Conservation (phyloP, 1,140 invertebrate species). For the Hycleus cichorii region DNA sequence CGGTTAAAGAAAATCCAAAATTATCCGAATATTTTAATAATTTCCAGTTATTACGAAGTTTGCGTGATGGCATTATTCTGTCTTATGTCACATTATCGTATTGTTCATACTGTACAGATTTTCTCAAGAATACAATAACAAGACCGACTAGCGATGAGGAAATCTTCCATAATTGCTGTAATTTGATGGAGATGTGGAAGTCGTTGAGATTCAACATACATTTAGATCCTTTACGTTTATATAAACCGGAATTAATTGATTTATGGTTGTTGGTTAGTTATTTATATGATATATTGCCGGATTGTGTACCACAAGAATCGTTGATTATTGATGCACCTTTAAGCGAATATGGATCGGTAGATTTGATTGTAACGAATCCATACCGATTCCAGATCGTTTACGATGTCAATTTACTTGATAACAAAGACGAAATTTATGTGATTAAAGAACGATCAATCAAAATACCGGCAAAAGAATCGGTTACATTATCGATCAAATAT, state of each 20-base stretch:
- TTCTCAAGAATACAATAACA: slow-evolving; percentile 33
- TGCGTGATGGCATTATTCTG: slow-evolving; percentile 37
- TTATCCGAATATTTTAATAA: slow-evolving; percentile 19
- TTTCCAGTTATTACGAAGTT: slow-evolving; percentile 11
- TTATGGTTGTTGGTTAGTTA: slow-evolving; percentile 39
- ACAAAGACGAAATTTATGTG: slow-evolving; percentile 25
- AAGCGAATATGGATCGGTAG: background rate
- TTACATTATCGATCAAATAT: background rate
- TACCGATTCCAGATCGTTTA: slow-evolving; percentile 13
- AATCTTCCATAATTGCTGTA: slow-evolving; percentile 38
- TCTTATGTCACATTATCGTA: slow-evolving; percentile 34
- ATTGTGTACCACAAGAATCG: slow-evolving; percentile 23
- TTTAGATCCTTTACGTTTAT: slow-evolving; percentile 33
- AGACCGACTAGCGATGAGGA: slow-evolving; percentile 30
- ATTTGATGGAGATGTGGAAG: slow-evolving; percentile 35
- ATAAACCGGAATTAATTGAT: slow-evolving; percentile 33
- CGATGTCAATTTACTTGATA: slow-evolving; percentile 17
- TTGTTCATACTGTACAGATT: slow-evolving; percentile 37
- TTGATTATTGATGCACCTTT: slow-evolving; percentile 25
- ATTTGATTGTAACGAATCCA: slow-evolving; percentile 13
- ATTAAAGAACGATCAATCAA: slow-evolving; percentile 8
- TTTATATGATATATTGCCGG: slow-evolving; percentile 35
- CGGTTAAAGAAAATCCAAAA: slow-evolving; percentile 21
- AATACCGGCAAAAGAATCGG: slow-evolving; percentile 7
- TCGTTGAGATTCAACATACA: slow-evolving; percentile 36